Percentiles rank a stretch among this genome's conserved stretches.
phyloP scores from a whole-genome alignment of 2,797 vertebrate genomes.

The Microcaecilia unicolor region DNA sequence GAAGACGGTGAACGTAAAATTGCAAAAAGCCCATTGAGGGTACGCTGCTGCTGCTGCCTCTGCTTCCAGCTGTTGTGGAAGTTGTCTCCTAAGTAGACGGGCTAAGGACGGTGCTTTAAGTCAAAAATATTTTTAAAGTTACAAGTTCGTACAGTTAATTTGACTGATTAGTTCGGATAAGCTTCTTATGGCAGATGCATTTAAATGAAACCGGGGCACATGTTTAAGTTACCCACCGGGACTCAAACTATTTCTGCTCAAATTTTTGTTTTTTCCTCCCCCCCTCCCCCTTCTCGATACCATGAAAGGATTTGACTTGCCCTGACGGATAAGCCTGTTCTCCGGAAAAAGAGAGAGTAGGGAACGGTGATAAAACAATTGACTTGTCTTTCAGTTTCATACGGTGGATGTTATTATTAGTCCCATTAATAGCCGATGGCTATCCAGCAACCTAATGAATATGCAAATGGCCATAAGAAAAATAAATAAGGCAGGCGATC shows the following conservation, averaged over 20 bases:
- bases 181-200: constrained; percentile 61
- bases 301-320: constrained; percentile 39
- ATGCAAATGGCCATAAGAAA: constrained; percentile 4
- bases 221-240: constrained; percentile 30
- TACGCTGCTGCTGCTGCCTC: too few species aligned
- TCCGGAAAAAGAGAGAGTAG: constrained; percentile 29
- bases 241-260: constrained; percentile 43
- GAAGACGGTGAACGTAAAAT: constrained; percentile 28
- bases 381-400: constrained; percentile 38
- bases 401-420: constrained; percentile 32
- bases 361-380: constrained; percentile 22
- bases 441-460: constrained; percentile 15
- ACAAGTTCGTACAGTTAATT: constrained; percentile 66
- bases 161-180: constrained; percentile 67
- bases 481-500: constrained; percentile 3
- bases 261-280: too few species aligned
- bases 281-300: constrained; percentile 6
- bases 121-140: constrained; percentile 60
- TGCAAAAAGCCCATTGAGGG: too few species aligned
- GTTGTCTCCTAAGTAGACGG: too few species aligned
- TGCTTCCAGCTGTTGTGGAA: too few species aligned
- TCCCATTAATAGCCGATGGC: constrained; percentile 31
- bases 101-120: too few species aligned
- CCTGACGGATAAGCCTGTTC: constrained; percentile 29
- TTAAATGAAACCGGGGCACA: constrained; percentile 61